Conservation (phyloP, 2,113 vertebrate species). For the Oxyruncus cristatus region DNA sequence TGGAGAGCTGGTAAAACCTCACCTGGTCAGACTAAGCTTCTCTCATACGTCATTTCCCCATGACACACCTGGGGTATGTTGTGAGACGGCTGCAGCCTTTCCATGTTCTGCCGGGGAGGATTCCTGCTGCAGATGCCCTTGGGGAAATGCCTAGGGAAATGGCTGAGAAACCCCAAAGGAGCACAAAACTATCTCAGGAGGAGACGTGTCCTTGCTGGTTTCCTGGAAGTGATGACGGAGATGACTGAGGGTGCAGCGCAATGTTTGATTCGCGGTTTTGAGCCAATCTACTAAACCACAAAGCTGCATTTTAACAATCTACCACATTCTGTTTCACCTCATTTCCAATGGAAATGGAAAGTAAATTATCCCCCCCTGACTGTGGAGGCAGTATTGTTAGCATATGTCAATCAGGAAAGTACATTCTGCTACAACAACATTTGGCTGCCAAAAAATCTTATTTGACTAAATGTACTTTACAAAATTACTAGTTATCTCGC, state of each 20-base stretch:
- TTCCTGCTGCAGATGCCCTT: neutral
- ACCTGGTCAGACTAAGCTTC: neutral
- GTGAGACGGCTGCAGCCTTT: neutral
- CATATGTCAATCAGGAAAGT: constrained; percentile 57
- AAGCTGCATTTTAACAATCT: neutral
- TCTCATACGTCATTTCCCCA: neutral
- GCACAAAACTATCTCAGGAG: neutral
- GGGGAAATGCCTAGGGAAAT: neutral
- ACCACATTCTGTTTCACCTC: constrained; percentile 37
- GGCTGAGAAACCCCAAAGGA: neutral
- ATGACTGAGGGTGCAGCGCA: neutral
- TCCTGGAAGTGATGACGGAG: neutral
- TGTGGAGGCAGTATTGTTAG: constrained; percentile 56
- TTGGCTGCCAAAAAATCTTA: constrained; percentile 36
- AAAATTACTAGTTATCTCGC: constrained; percentile 36
- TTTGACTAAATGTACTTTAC: constrained; percentile 25
- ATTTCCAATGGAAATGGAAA: constrained; percentile 63
- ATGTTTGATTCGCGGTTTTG: neutral
- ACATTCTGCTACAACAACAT: constrained; percentile 48
- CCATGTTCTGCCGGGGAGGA: neutral
- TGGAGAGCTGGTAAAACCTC: neutral
- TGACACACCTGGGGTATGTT: neutral
- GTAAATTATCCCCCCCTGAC: constrained; percentile 48
- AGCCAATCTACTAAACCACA: neutral
- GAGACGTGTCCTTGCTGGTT: neutral